Conservation (phyloP, 2,888 invertebrate genomes). For the Eudemis profundana region DNA sequence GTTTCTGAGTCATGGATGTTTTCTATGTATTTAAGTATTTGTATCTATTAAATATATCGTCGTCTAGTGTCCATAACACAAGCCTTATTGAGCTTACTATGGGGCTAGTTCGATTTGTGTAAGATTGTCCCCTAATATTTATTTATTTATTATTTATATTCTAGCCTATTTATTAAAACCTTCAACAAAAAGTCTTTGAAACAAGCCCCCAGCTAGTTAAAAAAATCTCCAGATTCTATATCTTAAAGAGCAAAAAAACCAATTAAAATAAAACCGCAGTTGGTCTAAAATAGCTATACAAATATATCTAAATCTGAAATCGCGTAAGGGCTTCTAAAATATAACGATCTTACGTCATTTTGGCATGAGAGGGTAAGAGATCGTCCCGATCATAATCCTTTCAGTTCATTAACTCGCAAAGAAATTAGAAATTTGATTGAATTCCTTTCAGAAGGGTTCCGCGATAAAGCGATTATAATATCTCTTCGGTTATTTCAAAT, state of each 20-base stretch:
- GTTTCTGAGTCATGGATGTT: no score
- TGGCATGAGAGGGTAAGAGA: neutral
- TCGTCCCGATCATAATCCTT: slow-evolving; percentile 30
- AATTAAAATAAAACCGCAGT: neutral
- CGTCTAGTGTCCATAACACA: no score
- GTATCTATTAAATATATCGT: no score
- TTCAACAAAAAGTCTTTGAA: neutral
- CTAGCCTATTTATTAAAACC: neutral
- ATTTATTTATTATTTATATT: no score
- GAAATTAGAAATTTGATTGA: slow-evolving; percentile 43
- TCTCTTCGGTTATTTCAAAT: slow-evolving; percentile 22
- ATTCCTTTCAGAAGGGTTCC: slow-evolving; percentile 35
- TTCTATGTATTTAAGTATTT: no score
- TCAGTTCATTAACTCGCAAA: slow-evolving; percentile 34
- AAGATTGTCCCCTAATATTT: no score
- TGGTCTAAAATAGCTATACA: slow-evolving; percentile 14
- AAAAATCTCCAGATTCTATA: neutral
- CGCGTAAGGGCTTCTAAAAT: neutral
- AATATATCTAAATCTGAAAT: neutral
- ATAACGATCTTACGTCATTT: neutral
- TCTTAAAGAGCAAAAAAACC: neutral
- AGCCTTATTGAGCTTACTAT: no score
- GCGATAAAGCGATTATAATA: slow-evolving; percentile 37
- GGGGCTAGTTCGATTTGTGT: no score
- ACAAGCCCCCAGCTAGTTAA: neutral